Conservation (phyloP, 64 coral and sea anemone genomes). For the Exaiptasia diaphana region DNA sequence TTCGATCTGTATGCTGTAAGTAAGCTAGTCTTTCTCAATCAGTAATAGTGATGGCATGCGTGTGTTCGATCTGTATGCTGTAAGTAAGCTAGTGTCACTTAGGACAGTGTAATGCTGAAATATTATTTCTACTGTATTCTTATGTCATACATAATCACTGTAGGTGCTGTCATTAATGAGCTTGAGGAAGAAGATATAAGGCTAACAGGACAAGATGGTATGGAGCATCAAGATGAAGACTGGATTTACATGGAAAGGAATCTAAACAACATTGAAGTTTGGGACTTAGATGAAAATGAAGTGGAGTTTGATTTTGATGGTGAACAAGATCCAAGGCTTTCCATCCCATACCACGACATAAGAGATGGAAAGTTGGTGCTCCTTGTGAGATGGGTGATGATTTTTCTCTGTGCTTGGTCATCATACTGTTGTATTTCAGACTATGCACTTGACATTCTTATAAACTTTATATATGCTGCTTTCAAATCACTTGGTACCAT, state of each 20-base stretch:
- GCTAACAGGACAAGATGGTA: not conserved
- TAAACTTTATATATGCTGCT: constrained; percentile 12
- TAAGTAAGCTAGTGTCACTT: no score
- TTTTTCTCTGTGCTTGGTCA: constrained; percentile 52
- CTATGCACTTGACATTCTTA: constrained; percentile 40
- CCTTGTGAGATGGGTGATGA: not conserved
- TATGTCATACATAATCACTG: not conserved
- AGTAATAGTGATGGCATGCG: no score
- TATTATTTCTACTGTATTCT: no score
- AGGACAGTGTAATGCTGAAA: no score
- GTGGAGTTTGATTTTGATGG: constrained; percentile 21
- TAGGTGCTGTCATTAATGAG: constrained; percentile 1
- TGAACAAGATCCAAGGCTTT: not conserved
- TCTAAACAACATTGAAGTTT: not conserved
- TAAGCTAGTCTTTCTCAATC: no score
- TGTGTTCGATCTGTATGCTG: no score
- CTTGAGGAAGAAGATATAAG: constrained; percentile 12
- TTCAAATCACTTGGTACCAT: constrained; percentile 7
- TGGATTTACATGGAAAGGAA: constrained; percentile 3
- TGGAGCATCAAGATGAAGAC: not conserved
- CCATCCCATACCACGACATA: constrained; percentile 15
- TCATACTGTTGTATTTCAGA: constrained; percentile 40
- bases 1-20: no score
- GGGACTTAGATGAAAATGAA: constrained; percentile 25
- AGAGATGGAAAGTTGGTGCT: constrained; percentile 12